These are phyloP conservation scores for Rhinoptilus africanus DNA, from an alignment of 2,113 vertebrate species.

Conservation along the genomic window DNA sequence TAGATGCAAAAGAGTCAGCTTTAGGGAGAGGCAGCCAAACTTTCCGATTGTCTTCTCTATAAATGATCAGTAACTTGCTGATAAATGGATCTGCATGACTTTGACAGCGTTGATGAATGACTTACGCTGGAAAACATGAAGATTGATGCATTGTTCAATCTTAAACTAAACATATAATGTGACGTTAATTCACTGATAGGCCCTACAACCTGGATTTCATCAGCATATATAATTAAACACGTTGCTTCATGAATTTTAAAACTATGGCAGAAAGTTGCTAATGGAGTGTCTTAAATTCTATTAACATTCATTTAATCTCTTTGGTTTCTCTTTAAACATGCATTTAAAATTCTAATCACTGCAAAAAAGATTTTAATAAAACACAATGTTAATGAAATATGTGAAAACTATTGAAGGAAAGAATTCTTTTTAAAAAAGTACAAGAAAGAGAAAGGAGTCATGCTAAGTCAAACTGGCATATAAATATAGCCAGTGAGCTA, in stretches of 20 bases:
- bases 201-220: not conserved
- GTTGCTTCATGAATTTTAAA: conserved; percentile 37
- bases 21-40: not conserved
- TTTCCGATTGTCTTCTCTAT: not conserved
- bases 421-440: not conserved
- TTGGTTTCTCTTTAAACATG: conserved; percentile 26
- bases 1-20: accelerated
- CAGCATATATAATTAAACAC: conserved; percentile 38
- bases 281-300: conserved; percentile 48
- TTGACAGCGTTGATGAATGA: not conserved
- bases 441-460: not conserved
- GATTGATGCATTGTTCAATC: not conserved
- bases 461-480: not conserved
- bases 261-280: conserved; percentile 38
- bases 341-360: conserved; percentile 56
- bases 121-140: not conserved
- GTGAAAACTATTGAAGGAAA: not conserved
- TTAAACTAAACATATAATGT: not conserved
- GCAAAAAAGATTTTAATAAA: conserved; percentile 40
- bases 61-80: not conserved
- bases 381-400: conserved; percentile 30
- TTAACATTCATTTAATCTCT: conserved; percentile 50
- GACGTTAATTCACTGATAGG: not conserved
- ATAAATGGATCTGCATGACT: not conserved
- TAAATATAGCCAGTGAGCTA: not conserved